Conservation (phyloP, 2,113 vertebrate genomes). For the Lynx canadensis region DNA sequence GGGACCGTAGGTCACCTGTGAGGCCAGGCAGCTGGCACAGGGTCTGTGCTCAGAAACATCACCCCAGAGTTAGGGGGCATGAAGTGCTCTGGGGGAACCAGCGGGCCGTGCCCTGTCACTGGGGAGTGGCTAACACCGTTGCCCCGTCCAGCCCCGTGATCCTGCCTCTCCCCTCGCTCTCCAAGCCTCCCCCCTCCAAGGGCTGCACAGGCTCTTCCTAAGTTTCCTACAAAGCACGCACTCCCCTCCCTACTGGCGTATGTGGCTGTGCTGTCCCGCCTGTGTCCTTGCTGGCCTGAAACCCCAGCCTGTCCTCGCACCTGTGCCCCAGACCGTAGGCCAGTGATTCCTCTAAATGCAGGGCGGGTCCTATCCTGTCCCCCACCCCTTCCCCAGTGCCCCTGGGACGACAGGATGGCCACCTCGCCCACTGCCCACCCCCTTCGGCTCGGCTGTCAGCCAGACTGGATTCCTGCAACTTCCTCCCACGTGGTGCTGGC, state of each 20-base stretch:
- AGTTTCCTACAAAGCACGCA: rapidly evolving
- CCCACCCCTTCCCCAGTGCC: rapidly evolving
- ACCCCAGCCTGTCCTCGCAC: neutral
- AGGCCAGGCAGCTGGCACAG: rapidly evolving
- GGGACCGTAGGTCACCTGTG: rapidly evolving
- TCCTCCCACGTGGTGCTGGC: rapidly evolving
- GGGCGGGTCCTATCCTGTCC: rapidly evolving
- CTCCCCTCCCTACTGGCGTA: rapidly evolving
- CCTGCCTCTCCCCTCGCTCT: rapidly evolving
- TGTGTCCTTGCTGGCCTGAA: neutral
- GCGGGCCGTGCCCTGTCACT: rapidly evolving
- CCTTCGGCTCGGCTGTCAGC: rapidly evolving
- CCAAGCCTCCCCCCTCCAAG: rapidly evolving
- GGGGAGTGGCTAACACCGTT: rapidly evolving
- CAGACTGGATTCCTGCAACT: rapidly evolving
- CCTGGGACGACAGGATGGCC: neutral
- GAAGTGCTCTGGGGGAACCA: rapidly evolving
- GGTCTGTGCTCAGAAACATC: rapidly evolving
- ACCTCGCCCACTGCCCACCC: rapidly evolving
- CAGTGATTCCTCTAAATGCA: neutral
- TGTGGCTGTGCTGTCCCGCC: rapidly evolving
- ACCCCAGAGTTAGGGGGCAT: rapidly evolving
- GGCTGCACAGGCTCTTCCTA: no score
- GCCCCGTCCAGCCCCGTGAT: rapidly evolving
- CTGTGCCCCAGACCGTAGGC: rapidly evolving